phyloP scores from a whole-genome alignment of 2,797 vertebrate genomes.

The Echiichthys vipera region DNA sequence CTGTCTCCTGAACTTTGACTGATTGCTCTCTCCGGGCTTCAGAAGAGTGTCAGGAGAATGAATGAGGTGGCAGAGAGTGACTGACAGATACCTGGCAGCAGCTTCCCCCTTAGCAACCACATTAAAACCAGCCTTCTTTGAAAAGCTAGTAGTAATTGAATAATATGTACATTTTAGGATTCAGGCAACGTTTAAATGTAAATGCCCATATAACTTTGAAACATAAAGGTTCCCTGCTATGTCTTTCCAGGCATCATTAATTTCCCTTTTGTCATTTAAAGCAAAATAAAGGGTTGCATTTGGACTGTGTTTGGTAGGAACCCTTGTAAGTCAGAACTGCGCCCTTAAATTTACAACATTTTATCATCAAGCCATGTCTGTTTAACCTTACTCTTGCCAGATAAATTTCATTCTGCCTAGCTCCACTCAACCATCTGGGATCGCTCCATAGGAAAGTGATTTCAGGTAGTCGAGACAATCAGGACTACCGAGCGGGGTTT shows the following conservation, averaged over 20 bases:
- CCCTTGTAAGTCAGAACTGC: not conserved
- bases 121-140: constrained; percentile 34
- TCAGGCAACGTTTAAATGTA: constrained; percentile 13
- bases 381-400: too few relatives aligned
- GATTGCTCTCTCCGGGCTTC: constrained; percentile 65
- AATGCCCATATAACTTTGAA: constrained; percentile 27
- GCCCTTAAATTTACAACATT: not conserved
- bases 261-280: not conserved
- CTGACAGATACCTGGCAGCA: constrained; percentile 68
- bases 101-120: constrained; percentile 32
- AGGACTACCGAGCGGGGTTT: too few relatives aligned
- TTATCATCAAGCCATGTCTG: not conserved
- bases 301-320: not conserved
- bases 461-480: too few relatives aligned
- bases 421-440: too few relatives aligned
- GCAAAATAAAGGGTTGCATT: not conserved
- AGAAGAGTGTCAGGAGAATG: constrained; percentile 69
- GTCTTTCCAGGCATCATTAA: not conserved
- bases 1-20: constrained; percentile 71
- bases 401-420: too few relatives aligned
- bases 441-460: too few relatives aligned
- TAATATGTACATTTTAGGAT: constrained; percentile 50
- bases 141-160: constrained; percentile 62
- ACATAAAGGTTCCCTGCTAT: not conserved
- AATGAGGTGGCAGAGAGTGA: constrained; percentile 74